Evolutionary conservation across 2,113 vertebrate species (phyloP), one percentile per base, ranked within the genome.

Genomic region (Leucoraja erinaceus): DNA sequence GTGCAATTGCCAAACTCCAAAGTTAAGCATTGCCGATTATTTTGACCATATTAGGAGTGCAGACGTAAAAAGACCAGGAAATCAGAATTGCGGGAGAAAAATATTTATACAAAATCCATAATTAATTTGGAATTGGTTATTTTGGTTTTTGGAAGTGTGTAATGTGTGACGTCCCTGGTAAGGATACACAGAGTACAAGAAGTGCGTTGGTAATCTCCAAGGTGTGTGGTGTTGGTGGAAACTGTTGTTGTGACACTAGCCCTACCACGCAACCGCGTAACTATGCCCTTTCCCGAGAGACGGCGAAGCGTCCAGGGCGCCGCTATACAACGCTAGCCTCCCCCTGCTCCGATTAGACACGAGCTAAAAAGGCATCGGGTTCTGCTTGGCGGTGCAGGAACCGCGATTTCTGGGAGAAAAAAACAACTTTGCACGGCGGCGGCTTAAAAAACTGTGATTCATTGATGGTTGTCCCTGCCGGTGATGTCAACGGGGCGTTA

Each of bases 241-340:
- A 63, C 59, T 31, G 83, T 88, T 63, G 59, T 63, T 88, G 31
- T 88, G 83, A 88, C 83, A 88, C 83, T n/a, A 66, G 12, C 83
- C 63, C 61, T 47, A 88, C 59, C 25, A 88, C 83, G 83, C 16
- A 88, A 88, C 63, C 59, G 59, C 83, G 59, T 88, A 31, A 33
- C 83, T 88, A 31, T 63, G 83, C 14, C 14, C 14, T 63, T 59
- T 14, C 12, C 59, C 59, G 14, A 16, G 83, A 86, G 83, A 14
- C 47, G 22, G 78, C 38, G 20, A 81, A 81, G 20, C 18, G 59
- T 59, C 83, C 22, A 16, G 28, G 59, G 56, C 59, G 56, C 5
- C 11, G 6, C 83, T 5, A 7, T 4, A 11, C 54, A 22, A 14
- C 75, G 75, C 75, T 11, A 79, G 77, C 4, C 16, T 33, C 33